These are phyloP conservation scores for Nematopogon swammerdamellus DNA, from an alignment of 2,888 invertebrate species.

Conservation along the genomic window DNA sequence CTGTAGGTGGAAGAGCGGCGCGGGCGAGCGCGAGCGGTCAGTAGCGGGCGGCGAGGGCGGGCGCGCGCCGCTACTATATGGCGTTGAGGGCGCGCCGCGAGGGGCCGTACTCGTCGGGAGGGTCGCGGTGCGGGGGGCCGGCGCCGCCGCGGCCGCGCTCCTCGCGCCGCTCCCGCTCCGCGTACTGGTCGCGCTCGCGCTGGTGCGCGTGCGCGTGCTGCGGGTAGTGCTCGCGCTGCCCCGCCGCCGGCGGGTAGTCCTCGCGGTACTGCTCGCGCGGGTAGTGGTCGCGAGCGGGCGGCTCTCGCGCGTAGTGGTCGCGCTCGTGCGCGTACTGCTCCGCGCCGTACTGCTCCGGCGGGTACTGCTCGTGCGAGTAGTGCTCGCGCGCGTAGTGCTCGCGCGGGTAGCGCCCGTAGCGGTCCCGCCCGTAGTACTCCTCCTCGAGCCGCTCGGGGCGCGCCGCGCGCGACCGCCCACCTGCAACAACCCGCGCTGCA, in stretches of 20 bases:
- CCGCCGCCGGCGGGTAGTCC: neutral
- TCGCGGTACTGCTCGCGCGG: neutral
- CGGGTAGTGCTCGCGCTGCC: too few relatives aligned
- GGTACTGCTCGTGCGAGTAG: slow-evolving; percentile 38
- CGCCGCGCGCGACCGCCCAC: slow-evolving; percentile 45
- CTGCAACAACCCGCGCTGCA: neutral
- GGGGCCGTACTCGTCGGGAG: slow-evolving; percentile 57
- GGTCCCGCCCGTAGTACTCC: slow-evolving; percentile 37
- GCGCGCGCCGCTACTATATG: slow-evolving; percentile 60
- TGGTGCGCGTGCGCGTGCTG: neutral
- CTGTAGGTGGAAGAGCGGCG: neutral
- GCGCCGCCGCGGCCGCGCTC: slow-evolving; percentile 28
- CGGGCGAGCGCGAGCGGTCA: neutral
- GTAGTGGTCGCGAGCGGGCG: slow-evolving; percentile 11
- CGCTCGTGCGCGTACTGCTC: slow-evolving; percentile 50
- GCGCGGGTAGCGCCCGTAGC: slow-evolving; percentile 27
- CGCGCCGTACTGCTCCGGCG: slow-evolving; percentile 20
- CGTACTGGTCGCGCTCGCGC: neutral
- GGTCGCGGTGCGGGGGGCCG: slow-evolving; percentile 34
- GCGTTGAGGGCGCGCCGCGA: slow-evolving; percentile 71
- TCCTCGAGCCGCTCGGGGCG: slow-evolving; percentile 58
- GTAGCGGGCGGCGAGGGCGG: slow-evolving; percentile 14
- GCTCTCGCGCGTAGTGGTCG: slow-evolving; percentile 55
- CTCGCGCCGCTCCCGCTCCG: slow-evolving; percentile 40
- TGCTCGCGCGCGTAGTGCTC: slow-evolving; percentile 32